Evolutionary conservation across 2,888 invertebrate species (phyloP), one percentile per base, ranked within the genome.

Genomic region (Eudemis profundana): DNA sequence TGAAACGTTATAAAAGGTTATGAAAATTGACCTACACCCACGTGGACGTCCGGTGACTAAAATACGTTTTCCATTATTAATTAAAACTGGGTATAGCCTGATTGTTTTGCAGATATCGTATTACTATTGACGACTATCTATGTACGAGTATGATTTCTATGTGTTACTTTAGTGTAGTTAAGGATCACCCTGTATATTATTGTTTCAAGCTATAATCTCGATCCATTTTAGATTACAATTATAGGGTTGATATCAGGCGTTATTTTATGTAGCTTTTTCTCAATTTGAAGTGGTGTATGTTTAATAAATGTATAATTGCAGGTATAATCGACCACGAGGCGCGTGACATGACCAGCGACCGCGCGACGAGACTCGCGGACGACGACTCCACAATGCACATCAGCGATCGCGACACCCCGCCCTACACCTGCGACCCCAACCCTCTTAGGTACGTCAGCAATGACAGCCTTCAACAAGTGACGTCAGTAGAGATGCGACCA

Each of bases 401-500:
- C 76, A 89, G 87, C 49, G 90, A 90, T 74, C 54, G 68, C 29
- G 71, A 72, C 54, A 62, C 71, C 49, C 84, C 88, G 63, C 86
- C 88, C 33, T 90, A 89, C 81, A 86, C 89, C 59, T 88, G 90
- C 82, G 89, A 90, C 75, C 87, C 92, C 74, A 93, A 91, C 79
- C 90, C 90, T 38, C 84, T 90, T 68, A 87, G 90, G 91, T 91
- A 69, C 51, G 59, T 47, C 62, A 36, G 8, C 2, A 12, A 33
- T 29, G 0, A 29, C 10, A 29, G 23, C 5, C 7, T 8, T 33
- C 14, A 38, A 5, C 10, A 51, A 8, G 51, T n/a, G 21, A 54
- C 23, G n/a, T 23, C 8, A 53, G 38, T 19, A 14, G 36, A 5
- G 17, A 17, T 14, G 23, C 42, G 42, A n/a, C n/a, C n/a, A n/a